Evolutionary conservation across 2,797 vertebrate genomes (phyloP).

Genomic region (Tokudaia muenninki): DNA sequence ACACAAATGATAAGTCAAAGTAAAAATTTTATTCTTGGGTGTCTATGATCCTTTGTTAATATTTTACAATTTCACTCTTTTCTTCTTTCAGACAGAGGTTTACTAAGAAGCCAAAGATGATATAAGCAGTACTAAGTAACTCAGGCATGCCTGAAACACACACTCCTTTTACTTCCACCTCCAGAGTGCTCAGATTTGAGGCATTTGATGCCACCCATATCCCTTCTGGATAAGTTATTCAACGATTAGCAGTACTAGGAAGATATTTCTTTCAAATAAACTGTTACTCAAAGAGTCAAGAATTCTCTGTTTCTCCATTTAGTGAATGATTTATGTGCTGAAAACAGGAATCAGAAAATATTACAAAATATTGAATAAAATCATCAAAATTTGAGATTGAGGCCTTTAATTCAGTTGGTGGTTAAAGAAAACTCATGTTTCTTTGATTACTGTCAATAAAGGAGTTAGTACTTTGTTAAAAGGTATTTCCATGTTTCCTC

Average conservation of each 20-base stretch:
- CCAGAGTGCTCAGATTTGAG: neutral
- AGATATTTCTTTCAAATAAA: conserved; percentile 42
- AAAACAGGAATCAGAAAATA: conserved; percentile 35
- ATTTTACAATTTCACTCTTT: conserved; percentile 24
- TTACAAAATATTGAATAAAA: conserved; percentile 35
- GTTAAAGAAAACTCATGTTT: conserved; percentile 6
- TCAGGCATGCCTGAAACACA: neutral
- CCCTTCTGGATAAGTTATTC: neutral
- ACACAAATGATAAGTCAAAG: conserved; percentile 34
- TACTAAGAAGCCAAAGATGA: neutral
- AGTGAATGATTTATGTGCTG: neutral
- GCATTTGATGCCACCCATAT: neutral
- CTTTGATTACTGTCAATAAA: conserved; percentile 62
- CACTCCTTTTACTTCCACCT: neutral
- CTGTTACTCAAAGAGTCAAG: neutral
- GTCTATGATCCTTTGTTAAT: neutral
- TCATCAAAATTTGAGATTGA: neutral
- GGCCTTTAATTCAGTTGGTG: neutral
- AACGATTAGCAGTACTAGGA: neutral
- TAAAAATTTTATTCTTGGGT: neutral
- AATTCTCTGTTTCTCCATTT: conserved; percentile 28
- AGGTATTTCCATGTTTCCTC: conserved; percentile 37
- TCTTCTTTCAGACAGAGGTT: neutral
- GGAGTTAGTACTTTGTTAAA: conserved; percentile 38
- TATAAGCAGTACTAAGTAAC: neutral